Evolutionary conservation across 1,140 invertebrate genomes (phyloP).

Genomic region (Brachionus calyciflorus): DNA sequence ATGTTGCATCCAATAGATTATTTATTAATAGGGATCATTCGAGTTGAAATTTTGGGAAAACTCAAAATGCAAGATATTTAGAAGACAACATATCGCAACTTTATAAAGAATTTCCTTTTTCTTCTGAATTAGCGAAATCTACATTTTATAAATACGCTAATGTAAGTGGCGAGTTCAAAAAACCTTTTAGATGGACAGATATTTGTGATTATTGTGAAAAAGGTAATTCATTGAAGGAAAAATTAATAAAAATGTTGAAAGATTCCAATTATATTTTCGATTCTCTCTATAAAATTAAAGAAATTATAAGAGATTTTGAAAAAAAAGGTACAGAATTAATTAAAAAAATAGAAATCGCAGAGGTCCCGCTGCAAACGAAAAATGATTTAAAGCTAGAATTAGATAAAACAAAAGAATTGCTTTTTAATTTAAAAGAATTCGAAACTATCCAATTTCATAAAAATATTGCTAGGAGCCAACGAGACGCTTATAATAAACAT

Average conservation of each 20-base stretch:
- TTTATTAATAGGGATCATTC: neutral
- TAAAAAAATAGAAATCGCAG: neutral
- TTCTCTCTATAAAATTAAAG: neutral
- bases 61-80: conserved; percentile 21
- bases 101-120: conserved; percentile 14
- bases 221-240: neutral
- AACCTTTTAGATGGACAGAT: neutral
- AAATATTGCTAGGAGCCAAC: conserved; percentile 20
- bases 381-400: neutral
- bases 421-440: conserved; percentile 24
- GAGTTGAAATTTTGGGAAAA: neutral
- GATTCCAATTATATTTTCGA: neutral
- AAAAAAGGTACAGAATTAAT: neutral
- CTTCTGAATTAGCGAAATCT: neutral
- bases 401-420: neutral
- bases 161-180: neutral
- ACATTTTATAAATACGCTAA: conserved; percentile 1
- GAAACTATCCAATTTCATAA: conserved; percentile 13
- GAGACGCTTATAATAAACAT: conserved; percentile 11
- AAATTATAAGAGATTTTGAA: neutral
- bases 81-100: neutral
- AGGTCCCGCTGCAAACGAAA: neutral
- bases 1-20: neutral
- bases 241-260: neutral
- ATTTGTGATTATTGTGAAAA: conserved; percentile 30